phyloP scores from a whole-genome alignment of 2,113 vertebrate species.

The Dasyprocta punctata region DNA sequence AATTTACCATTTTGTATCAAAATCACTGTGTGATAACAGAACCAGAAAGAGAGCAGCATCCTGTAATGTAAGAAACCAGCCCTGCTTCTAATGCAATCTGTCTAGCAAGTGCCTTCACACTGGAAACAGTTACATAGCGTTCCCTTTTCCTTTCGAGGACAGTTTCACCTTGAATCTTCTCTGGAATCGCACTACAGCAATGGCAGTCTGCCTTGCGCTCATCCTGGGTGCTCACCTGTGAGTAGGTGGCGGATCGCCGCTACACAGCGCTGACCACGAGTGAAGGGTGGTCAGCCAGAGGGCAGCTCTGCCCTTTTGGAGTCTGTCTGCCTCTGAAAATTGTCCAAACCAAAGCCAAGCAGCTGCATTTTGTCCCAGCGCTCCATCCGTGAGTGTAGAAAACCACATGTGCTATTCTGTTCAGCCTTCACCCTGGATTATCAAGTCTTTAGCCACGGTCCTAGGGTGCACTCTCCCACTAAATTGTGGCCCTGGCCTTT shows the following conservation, averaged over 20 bases:
- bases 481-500: not conserved
- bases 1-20: not conserved
- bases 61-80: not conserved
- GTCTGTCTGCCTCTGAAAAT: not conserved
- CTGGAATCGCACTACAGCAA: fast-evolving
- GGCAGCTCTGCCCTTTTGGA: fast-evolving
- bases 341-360: not conserved
- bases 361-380: not conserved
- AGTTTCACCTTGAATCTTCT: not conserved
- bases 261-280: fast-evolving
- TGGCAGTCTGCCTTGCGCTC: too few species aligned
- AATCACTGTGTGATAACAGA: not conserved
- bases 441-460: not conserved
- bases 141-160: fast-evolving
- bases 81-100: too few species aligned
- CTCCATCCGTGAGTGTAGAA: not conserved
- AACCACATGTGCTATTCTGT: fast-evolving
- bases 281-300: fast-evolving
- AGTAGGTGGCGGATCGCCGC: fast-evolving
- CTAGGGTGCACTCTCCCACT: fast-evolving
- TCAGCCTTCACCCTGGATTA: not conserved
- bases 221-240: not conserved
- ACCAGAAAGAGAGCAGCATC: not conserved
- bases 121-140: fast-evolving
- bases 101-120: not conserved